Conservation (phyloP, 2,888 invertebrate genomes). For the Loripinus fragilis region DNA sequence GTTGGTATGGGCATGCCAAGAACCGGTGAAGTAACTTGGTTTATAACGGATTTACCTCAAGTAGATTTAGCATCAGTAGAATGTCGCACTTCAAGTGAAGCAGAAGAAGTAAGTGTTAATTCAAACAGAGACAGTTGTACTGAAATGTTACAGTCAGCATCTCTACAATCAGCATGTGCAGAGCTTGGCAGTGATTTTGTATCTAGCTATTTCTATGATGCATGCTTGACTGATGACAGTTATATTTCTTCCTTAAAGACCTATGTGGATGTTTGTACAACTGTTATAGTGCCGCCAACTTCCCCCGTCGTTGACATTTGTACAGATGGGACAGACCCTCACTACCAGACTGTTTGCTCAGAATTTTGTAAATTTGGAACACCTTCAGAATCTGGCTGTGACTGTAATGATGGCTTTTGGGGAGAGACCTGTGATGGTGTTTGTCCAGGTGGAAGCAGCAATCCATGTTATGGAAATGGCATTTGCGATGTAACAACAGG, state of each 20-base stretch:
- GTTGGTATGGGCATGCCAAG: constrained; percentile 36
- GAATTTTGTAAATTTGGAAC: constrained; percentile 60
- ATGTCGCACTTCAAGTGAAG: background rate
- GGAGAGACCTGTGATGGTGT: constrained; percentile 55
- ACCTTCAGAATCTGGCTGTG: constrained; percentile 42
- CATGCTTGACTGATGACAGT: constrained; percentile 41
- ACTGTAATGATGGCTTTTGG: constrained; percentile 58
- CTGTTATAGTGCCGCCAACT: constrained; percentile 41
- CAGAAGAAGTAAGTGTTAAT: background rate
- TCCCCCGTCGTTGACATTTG: constrained; percentile 59
- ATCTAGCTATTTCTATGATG: constrained; percentile 36
- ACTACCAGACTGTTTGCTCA: constrained; percentile 51
- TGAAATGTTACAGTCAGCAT: constrained; percentile 21
- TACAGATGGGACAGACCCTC: constrained; percentile 46
- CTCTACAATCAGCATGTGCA: constrained; percentile 35
- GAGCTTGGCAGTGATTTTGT: constrained; percentile 30
- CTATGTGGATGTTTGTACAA: constrained; percentile 59
- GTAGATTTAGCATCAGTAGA: background rate
- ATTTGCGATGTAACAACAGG: constrained; percentile 56
- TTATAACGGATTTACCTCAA: constrained; percentile 38
- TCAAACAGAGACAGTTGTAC: constrained; percentile 22
- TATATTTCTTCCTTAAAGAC: constrained; percentile 46
- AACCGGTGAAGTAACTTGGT: constrained; percentile 36
- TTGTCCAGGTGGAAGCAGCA: constrained; percentile 46
- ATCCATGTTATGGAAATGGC: constrained; percentile 61